These are phyloP conservation scores for Pipra filicauda DNA, from an alignment of 2,113 vertebrate genomes.

Conservation along the genomic window DNA sequence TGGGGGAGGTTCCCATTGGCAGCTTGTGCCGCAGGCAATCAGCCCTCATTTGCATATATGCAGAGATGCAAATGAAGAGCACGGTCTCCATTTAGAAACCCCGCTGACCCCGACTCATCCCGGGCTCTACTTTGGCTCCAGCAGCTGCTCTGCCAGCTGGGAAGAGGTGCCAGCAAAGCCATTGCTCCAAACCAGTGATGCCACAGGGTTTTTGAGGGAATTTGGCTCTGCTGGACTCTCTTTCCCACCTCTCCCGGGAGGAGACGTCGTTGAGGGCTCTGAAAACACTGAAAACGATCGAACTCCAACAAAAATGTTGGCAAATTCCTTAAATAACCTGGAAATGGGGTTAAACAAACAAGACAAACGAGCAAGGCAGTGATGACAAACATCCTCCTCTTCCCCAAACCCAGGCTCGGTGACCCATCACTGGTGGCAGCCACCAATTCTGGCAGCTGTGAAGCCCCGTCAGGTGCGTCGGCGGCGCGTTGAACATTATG, in stretches of 20 bases:
- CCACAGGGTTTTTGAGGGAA: not conserved
- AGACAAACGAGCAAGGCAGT: fast-evolving
- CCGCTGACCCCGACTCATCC: not conserved
- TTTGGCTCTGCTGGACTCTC: not conserved
- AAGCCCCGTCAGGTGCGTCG: not conserved
- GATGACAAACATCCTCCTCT: not conserved
- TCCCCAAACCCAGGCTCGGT: not conserved
- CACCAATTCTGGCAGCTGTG: not conserved
- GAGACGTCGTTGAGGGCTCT: not conserved
- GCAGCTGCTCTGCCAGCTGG: constrained; percentile 29
- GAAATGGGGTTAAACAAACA: not conserved
- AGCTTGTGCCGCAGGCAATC: not conserved
- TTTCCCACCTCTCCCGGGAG: not conserved
- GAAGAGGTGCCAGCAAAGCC: not conserved
- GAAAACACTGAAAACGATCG: fast-evolving
- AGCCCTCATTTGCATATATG: constrained; percentile 55
- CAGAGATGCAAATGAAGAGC: constrained; percentile 38
- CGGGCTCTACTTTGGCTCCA: not conserved
- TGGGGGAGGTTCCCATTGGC: not conserved
- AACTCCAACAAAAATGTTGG: not conserved
- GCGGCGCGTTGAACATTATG: not conserved
- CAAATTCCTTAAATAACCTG: not conserved
- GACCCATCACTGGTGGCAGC: not conserved
- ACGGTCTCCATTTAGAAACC: not conserved
- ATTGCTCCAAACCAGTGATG: fast-evolving